phyloP scores from a whole-genome alignment of 1,140 invertebrate genomes.

The Nylanderia fulva region DNA sequence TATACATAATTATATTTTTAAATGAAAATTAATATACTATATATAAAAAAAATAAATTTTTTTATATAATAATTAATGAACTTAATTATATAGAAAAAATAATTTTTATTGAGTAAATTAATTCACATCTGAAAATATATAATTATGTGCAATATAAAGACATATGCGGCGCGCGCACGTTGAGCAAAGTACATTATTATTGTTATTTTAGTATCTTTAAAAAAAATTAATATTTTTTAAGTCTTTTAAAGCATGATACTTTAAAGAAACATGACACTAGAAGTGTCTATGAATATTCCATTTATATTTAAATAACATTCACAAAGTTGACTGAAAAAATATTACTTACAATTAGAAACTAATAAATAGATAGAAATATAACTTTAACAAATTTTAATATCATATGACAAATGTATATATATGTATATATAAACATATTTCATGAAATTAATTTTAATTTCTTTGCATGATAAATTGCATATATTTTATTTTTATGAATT shows the following conservation, averaged over 20 bases:
- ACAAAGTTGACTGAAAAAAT: not conserved
- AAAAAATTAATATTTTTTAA: not conserved
- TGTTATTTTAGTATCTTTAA: not conserved
- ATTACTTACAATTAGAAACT: not conserved
- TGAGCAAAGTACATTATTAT: not conserved
- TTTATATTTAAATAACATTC: not conserved
- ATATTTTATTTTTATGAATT: not conserved
- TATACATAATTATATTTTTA: too few species aligned
- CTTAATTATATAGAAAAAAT: too few species aligned
- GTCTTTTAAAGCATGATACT: too few species aligned
- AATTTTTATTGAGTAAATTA: too few species aligned
- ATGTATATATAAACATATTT: too few species aligned
- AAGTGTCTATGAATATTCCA: not conserved
- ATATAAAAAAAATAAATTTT: too few species aligned
- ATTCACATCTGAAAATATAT: too few species aligned
- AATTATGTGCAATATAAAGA: too few species aligned
- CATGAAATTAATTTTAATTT: not conserved
- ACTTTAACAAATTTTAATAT: not conserved
- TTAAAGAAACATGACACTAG: too few species aligned
- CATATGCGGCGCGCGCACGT: too few species aligned
- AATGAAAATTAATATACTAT: too few species aligned
- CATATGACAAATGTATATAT: not conserved
- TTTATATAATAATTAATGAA: too few species aligned
- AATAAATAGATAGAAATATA: not conserved
- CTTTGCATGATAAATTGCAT: not conserved